phyloP scores from a whole-genome alignment of 2,888 invertebrate genomes.

The Xestoiulus laeticollis region DNA sequence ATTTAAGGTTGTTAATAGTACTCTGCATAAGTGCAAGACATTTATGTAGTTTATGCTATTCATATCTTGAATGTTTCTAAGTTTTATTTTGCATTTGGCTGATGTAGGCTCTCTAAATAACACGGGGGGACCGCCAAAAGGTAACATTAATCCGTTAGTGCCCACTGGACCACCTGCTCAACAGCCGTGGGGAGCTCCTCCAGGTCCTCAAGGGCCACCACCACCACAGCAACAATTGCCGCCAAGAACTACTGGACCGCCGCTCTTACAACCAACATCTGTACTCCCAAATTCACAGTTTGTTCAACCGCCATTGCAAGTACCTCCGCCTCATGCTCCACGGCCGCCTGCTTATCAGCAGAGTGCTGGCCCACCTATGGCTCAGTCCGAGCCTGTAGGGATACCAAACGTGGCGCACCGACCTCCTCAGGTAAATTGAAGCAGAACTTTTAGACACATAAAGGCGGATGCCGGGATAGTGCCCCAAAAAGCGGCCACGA shows the following conservation, averaged over 20 bases:
- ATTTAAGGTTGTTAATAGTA: no score
- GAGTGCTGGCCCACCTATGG: neutral
- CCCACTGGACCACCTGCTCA: constrained; percentile 19
- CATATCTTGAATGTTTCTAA: neutral
- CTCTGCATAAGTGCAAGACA: no score
- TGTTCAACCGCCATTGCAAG: no score
- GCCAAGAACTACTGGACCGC: constrained; percentile 6
- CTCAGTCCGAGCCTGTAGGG: neutral
- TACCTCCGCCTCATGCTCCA: constrained; percentile 57
- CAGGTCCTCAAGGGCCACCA: neutral
- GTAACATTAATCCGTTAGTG: neutral
- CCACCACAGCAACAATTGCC: constrained; percentile 29
- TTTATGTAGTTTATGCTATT: neutral
- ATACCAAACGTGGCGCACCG: neutral
- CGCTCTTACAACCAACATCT: neutral
- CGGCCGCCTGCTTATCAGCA: constrained; percentile 51
- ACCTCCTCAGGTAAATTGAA: constrained; percentile 9
- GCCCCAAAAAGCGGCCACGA: no score
- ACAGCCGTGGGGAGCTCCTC: neutral
- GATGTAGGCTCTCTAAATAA: neutral
- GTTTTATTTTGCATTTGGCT: neutral
- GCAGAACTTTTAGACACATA: no score
- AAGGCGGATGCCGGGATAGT: no score
- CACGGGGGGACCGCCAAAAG: neutral
- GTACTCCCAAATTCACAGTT: neutral